phyloP scores from a whole-genome alignment of 2,888 invertebrate species.

The Watsonalla cultraria region DNA sequence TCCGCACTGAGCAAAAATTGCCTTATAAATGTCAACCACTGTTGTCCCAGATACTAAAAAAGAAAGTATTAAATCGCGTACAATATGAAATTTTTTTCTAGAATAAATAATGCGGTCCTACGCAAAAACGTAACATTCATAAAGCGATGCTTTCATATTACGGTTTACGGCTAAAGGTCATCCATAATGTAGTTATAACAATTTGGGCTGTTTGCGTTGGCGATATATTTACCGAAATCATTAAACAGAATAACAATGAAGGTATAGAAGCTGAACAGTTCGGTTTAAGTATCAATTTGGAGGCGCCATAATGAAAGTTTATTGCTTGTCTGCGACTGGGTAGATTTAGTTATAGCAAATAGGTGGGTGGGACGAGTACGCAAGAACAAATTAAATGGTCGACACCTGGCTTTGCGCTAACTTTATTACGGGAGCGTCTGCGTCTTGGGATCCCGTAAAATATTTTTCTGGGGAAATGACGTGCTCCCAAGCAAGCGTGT shows the following conservation, averaged over 20 bases:
- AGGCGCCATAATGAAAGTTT: conserved; percentile 2
- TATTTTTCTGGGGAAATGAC: conserved; percentile 48
- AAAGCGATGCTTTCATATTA: too few relatives aligned
- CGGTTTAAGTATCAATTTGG: neutral
- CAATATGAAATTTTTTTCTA: too few relatives aligned
- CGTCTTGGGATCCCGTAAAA: conserved; percentile 30
- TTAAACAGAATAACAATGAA: neutral
- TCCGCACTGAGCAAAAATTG: conserved; percentile 11
- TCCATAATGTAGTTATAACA: too few relatives aligned
- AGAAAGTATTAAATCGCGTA: too few relatives aligned
- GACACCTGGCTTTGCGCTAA: conserved; percentile 46
- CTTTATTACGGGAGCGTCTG: conserved; percentile 48
- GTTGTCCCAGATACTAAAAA: neutral
- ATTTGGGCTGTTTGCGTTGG: too few relatives aligned
- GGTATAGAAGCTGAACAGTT: neutral
- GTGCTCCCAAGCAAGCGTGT: conserved; percentile 35
- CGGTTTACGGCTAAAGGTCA: too few relatives aligned
- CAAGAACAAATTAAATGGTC: conserved; percentile 35
- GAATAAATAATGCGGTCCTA: too few relatives aligned
- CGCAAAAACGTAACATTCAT: too few relatives aligned
- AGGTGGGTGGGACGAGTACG: conserved; percentile 1
- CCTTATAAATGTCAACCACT: neutral
- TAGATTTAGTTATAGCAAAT: conserved; percentile 2
- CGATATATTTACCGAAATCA: too few relatives aligned
- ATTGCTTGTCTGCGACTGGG: neutral